Percentiles rank a stretch among this genome's conserved stretches.
These are phyloP conservation scores for Otus sunia DNA, from an alignment of 2,113 vertebrate species.

Conservation along the genomic window DNA sequence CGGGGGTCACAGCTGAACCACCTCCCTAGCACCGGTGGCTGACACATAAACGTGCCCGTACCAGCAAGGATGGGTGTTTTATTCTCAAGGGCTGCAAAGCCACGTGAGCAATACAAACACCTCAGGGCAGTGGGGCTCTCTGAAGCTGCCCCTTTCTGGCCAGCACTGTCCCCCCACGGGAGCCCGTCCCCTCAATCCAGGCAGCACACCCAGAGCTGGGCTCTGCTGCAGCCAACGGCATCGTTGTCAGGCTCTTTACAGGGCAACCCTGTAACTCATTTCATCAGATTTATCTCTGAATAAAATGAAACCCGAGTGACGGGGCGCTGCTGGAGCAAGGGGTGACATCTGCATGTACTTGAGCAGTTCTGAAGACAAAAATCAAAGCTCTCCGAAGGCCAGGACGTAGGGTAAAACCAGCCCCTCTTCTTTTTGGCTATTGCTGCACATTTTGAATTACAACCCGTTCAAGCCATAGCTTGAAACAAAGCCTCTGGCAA, in stretches of 20 bases:
- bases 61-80: fast-evolving
- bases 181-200: not conserved
- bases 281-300: not conserved
- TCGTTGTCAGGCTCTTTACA: fast-evolving
- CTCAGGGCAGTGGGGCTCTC: not conserved
- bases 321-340: not conserved
- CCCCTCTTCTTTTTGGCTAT: not conserved
- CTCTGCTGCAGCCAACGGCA: not conserved
- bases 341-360: not conserved
- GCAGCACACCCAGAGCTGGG: not conserved
- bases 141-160: not conserved
- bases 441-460: not conserved
- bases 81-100: not conserved
- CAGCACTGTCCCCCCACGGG: not conserved
- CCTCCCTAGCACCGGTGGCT: fast-evolving
- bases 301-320: not conserved
- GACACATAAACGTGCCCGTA: fast-evolving
- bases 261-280: not conserved
- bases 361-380: not conserved
- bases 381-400: not conserved
- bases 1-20: too few relatives aligned
- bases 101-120: not conserved
- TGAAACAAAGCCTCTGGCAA: not conserved
- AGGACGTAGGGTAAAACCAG: fast-evolving
- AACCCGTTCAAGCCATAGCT: not conserved